A percentile compares a stretch with the other conserved stretches of the same genome.
phyloP scores from a whole-genome alignment of 2,113 vertebrate genomes.

The Ceyx margarethae region DNA sequence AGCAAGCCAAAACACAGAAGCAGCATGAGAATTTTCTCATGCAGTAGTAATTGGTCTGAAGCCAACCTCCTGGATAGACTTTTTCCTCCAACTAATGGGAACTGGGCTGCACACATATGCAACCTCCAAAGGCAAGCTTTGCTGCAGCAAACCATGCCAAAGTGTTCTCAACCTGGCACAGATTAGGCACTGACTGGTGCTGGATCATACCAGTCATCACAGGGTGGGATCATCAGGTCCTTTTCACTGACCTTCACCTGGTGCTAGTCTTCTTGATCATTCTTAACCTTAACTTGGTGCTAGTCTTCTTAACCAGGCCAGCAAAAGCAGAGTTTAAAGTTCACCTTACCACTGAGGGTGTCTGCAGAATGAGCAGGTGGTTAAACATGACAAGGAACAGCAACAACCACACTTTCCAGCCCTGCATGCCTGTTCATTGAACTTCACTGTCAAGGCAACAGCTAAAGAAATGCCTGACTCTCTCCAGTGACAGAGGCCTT shows the following conservation, averaged over 20 bases:
- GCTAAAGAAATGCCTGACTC: background rate
- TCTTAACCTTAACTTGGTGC: background rate
- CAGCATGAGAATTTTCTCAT: background rate
- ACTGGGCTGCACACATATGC: background rate
- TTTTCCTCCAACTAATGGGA: background rate
- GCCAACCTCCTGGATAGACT: background rate
- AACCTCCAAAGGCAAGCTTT: background rate
- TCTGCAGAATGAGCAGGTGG: fast-evolving
- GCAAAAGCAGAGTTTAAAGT: background rate
- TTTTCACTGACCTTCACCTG: background rate
- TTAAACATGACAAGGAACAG: background rate
- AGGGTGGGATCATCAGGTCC: background rate
- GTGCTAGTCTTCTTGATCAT: background rate
- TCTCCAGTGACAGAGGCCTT: background rate
- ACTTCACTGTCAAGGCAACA: background rate
- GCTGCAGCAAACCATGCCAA: background rate
- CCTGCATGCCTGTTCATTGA: background rate
- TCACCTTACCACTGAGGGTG: background rate
- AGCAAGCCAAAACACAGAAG: background rate
- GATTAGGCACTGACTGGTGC: background rate
- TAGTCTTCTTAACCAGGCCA: background rate
- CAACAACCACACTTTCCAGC: background rate
- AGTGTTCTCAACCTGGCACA: background rate
- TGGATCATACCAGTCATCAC: background rate
- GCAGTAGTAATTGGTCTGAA: background rate